Evolutionary conservation across 2,888 invertebrate genomes (phyloP).

Genomic region (Stenotaenia linearis): DNA sequence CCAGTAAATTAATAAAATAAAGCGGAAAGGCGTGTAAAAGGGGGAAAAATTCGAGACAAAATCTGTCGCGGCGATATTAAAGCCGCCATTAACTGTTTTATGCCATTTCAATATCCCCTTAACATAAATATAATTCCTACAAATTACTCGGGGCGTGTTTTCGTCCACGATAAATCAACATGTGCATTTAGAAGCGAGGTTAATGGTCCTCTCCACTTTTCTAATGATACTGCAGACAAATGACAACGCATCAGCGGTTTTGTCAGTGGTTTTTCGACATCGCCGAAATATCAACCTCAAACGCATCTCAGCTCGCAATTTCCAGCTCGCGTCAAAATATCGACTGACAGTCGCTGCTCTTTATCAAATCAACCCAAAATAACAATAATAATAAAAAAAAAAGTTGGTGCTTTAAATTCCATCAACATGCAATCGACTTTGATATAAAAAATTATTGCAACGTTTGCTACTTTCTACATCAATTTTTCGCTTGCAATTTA

Average conservation of each 20-base stretch:
- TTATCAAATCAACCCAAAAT: neutral
- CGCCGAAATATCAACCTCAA: conserved; percentile 3
- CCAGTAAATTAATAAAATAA: neutral
- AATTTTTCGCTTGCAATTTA: neutral
- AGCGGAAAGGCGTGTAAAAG: neutral
- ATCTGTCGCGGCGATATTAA: neutral
- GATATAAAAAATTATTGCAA: conserved; percentile 11
- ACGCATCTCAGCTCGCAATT: neutral
- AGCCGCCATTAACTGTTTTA: neutral
- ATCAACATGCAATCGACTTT: neutral
- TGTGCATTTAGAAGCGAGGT: neutral
- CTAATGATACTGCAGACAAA: conserved; percentile 17
- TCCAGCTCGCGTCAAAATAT: conserved; percentile 1
- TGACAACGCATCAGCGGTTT: conserved; percentile 23
- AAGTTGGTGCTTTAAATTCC: neutral
- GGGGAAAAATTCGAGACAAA: neutral
- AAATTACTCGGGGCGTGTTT: conserved; percentile 23
- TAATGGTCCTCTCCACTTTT: conserved; percentile 10
- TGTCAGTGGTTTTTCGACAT: conserved; percentile 8
- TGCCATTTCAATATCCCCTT: neutral
- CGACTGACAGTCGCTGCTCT: neutral
- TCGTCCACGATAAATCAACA: conserved; percentile 3
- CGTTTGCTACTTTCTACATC: neutral
- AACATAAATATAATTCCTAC: conserved; percentile 5
- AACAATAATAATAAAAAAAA: neutral